phyloP scores from a whole-genome alignment of 2,888 invertebrate species.

The Papilio elwesi region DNA sequence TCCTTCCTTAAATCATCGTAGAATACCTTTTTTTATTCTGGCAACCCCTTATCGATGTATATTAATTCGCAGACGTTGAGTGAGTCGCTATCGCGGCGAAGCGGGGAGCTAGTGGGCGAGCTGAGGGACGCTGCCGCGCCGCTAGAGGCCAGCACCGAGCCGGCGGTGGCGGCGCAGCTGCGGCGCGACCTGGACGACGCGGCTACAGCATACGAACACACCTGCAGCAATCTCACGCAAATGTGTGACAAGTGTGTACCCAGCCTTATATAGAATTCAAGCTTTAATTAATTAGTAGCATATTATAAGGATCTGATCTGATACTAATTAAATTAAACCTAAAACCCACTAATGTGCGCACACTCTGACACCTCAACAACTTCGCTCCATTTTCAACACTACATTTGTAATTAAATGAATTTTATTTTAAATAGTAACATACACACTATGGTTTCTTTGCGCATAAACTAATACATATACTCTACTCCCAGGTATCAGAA shows the following conservation, averaged over 20 bases:
- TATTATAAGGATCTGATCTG: too few species aligned
- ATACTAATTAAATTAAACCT: too few species aligned
- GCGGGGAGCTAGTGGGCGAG: constrained; percentile 89
- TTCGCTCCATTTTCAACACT: too few species aligned
- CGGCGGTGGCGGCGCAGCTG: constrained; percentile 88
- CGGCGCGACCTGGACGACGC: constrained; percentile 91
- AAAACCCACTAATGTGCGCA: too few species aligned
- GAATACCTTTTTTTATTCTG: too few species aligned
- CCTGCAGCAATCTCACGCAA: constrained; percentile 89
- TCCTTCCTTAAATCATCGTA: too few species aligned
- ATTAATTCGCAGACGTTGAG: constrained; percentile 86
- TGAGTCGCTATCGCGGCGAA: constrained; percentile 89
- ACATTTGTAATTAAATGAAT: too few species aligned
- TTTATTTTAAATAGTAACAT: too few species aligned
- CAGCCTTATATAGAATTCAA: not conserved
- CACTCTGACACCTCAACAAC: too few species aligned
- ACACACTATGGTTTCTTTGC: too few species aligned
- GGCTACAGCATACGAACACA: constrained; percentile 91
- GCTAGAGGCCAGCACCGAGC: constrained; percentile 87
- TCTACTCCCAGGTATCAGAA: constrained; percentile 86
- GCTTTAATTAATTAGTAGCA: too few species aligned
- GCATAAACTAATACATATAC: not conserved
- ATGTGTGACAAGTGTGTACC: constrained; percentile 86
- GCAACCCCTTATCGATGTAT: too few species aligned
- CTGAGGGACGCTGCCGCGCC: constrained; percentile 89